Evolutionary conservation across 2,888 invertebrate species (phyloP).

Genomic region (Temnothorax rugatulus): DNA sequence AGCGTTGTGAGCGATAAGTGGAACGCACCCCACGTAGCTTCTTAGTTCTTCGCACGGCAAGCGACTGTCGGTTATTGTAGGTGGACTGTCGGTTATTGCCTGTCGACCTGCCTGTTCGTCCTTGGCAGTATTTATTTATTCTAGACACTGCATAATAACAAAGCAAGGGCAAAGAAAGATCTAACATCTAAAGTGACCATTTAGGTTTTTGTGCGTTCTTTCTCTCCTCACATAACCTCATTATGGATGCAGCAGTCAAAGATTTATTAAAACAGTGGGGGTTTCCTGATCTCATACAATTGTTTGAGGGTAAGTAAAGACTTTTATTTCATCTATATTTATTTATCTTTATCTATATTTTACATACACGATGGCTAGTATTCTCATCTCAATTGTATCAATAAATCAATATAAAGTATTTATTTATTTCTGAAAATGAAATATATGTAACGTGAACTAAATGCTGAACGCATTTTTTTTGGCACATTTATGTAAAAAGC

Average conservation of each 20-base stretch:
- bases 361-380: not conserved
- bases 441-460: not conserved
- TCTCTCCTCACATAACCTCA: no score
- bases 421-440: not conserved
- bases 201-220: no score
- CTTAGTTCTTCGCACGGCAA: no score
- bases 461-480: not conserved
- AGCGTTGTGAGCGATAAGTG: no score
- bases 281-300: not conserved
- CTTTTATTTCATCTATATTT: not conserved
- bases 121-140: not conserved
- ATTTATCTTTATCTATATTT: not conserved
- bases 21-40: no score
- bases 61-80: no score
- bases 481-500: no score
- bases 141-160: not conserved
- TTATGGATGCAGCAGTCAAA: no score
- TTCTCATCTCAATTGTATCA: not conserved
- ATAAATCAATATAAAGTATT: not conserved
- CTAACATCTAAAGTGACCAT: no score
- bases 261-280: slow-evolving; percentile 11
- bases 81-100: no score
- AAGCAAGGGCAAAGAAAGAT: not conserved
- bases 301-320: slow-evolving; percentile 3
- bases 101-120: no score